Conservation (phyloP, 2,113 vertebrate genomes). For the Microtus ochrogaster region DNA sequence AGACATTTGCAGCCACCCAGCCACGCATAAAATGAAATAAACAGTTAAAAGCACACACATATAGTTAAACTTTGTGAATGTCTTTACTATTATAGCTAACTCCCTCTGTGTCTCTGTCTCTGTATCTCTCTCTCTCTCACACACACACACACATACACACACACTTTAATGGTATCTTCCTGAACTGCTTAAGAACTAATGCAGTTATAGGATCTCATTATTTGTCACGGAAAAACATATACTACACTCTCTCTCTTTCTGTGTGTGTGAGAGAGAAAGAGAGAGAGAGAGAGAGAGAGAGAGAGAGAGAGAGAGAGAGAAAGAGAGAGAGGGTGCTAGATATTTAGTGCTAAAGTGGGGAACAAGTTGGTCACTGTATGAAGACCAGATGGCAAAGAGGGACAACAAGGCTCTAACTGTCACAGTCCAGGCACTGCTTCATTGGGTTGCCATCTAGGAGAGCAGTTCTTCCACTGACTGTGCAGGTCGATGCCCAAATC, state of each 20-base stretch:
- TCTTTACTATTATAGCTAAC: too few species aligned
- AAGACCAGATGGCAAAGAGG: neutral
- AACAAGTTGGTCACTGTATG: neutral
- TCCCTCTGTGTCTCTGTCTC: too few species aligned
- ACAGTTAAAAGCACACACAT: too few species aligned
- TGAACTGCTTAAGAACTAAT: constrained; percentile 3
- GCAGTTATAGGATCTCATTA: neutral
- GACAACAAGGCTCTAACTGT: neutral
- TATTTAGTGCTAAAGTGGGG: neutral
- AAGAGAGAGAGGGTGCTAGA: neutral
- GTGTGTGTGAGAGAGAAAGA: neutral
- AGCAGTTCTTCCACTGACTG: neutral
- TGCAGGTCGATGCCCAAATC: neutral
- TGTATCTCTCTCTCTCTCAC: neutral
- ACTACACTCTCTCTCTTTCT: neutral
- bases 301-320: too few species aligned
- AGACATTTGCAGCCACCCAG: too few species aligned
- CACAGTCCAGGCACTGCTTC: neutral
- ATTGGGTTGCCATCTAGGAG: neutral
- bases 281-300: too few species aligned
- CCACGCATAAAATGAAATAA: too few species aligned
- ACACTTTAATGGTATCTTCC: neutral
- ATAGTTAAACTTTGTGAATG: too few species aligned
- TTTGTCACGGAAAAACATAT: constrained; percentile 61
- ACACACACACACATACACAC: neutral